Evolutionary conservation across 2,113 vertebrate genomes (phyloP), one percentile per base, ranked within the genome.

Genomic region (Lipotes vexillifer): DNA sequence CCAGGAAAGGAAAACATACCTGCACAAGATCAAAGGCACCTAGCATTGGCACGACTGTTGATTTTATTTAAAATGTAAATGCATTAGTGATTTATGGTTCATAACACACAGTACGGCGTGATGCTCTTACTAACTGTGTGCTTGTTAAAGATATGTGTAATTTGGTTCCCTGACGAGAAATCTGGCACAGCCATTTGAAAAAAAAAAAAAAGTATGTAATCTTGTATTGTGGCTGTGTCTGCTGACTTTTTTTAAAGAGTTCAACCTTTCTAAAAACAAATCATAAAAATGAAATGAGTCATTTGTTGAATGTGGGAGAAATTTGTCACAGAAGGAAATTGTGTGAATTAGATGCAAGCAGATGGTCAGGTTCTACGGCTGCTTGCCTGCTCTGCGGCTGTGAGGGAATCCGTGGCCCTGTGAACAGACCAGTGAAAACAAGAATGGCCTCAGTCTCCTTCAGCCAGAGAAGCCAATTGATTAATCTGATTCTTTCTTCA

Each of bases 31-130:
- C 8, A 57, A 74, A 88, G 12, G 2, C 0, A 2, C 38, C 38
- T 31, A 5, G 18, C 0, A 0, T 13, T 12, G 29, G 41, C 25
- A 17, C 6, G 4, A 36, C 52, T 31, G n/a, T 86, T 18, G 36
- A 65, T 72, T 72, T 71, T 61, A 59, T 78, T 83, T 71, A 72
- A 65, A 44, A 83, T 71, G 4, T 49, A 55, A 86, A 55, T 17
- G 8, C 25, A 3, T 23, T 23, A 4, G 3, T 63, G 74, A 41
- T 69, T 41, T 46, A 36, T 0, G 2, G 0, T 2, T 57, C 25
- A 5, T 20, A 31, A 21, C 2, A 12, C 46, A 36, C 6, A 8
- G 21, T 20, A 7, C 0, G 0, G 44, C 33, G 1, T 27, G 27
- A 33, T 15, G 6, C 29, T 23, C 38, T 46, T 3, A 0, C 4